Percentiles rank a stretch among this genome's conserved stretches.
phyloP scores from a whole-genome alignment of 2,113 vertebrate genomes.

The Origma solitaria region DNA sequence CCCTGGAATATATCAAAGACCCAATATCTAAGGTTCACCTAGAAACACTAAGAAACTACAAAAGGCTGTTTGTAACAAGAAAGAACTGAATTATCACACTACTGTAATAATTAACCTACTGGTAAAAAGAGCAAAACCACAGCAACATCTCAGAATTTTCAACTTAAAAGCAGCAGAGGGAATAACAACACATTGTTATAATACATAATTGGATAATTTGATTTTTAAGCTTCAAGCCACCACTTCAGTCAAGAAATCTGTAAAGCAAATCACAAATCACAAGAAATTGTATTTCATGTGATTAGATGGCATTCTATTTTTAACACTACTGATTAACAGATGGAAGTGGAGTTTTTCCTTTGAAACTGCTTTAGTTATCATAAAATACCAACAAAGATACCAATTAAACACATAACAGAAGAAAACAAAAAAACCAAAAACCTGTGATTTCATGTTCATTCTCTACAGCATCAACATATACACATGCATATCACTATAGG shows the following conservation, averaged over 20 bases:
- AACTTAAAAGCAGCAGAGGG: background rate
- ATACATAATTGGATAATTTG: background rate
- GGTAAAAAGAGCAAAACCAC: background rate
- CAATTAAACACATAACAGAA: background rate
- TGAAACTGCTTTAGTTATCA: constrained; percentile 8
- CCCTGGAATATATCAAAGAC: background rate
- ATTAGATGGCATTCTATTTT: constrained; percentile 7
- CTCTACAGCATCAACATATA: background rate
- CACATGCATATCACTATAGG: rapidly evolving
- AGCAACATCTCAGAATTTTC: background rate
- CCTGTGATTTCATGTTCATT: background rate
- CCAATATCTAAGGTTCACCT: background rate
- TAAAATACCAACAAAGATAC: background rate
- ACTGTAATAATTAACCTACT: background rate
- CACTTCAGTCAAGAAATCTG: constrained; percentile 12
- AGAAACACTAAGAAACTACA: background rate
- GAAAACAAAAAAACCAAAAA: background rate
- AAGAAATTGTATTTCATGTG: background rate
- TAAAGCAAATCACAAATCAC: constrained; percentile 14
- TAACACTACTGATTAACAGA: constrained; percentile 15
- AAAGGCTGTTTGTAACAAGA: background rate
- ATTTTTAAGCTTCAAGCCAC: background rate
- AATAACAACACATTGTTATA: background rate
- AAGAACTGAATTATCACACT: background rate
- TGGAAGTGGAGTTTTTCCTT: background rate